phyloP scores from a whole-genome alignment of 2,113 vertebrate genomes.

The Candoia aspera region DNA sequence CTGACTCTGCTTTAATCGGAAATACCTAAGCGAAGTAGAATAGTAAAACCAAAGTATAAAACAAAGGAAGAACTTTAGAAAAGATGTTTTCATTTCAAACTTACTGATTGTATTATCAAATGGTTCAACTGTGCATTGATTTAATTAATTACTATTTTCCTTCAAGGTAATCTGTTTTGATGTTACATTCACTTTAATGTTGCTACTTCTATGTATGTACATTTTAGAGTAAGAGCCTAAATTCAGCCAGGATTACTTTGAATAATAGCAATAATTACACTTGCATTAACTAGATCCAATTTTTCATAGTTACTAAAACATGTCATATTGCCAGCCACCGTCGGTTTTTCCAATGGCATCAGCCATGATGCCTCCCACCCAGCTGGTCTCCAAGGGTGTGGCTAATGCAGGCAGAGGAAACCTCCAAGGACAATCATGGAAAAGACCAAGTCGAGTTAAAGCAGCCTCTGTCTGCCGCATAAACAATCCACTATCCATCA shows the following conservation, averaged over 20 bases:
- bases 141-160: background rate
- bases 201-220: background rate
- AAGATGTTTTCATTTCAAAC: background rate
- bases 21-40: slow-evolving; percentile 48
- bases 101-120: background rate
- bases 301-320: background rate
- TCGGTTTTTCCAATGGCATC: too few relatives aligned
- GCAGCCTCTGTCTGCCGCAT: background rate
- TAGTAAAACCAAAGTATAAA: background rate
- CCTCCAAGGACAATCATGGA: background rate
- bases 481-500: background rate
- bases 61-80: background rate
- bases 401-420: background rate
- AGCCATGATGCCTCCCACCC: too few relatives aligned
- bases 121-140: background rate
- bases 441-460: background rate
- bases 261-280: background rate
- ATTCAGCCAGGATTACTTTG: background rate
- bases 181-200: background rate
- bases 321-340: background rate
- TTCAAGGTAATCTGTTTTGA: background rate
- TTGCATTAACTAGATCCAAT: background rate
- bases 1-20: slow-evolving; percentile 47
- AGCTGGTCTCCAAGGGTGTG: background rate
- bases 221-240: background rate